phyloP scores from a whole-genome alignment of 2,797 vertebrate species.

The Coilia nasus region DNA sequence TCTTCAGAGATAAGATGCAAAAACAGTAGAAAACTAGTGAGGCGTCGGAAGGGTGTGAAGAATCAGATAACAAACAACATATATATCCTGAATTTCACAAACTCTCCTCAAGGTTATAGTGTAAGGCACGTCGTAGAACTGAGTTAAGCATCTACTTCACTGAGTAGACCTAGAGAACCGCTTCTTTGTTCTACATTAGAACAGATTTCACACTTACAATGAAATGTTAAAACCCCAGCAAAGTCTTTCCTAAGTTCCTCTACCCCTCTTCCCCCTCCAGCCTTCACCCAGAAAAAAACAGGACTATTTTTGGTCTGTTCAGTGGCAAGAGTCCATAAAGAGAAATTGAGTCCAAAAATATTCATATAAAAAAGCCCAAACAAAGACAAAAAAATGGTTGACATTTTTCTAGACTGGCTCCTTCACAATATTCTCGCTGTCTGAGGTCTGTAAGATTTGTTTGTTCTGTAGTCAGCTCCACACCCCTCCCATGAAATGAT shows the following conservation, averaged over 20 bases:
- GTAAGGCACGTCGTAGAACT: conserved; percentile 99
- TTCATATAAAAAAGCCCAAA: conserved; percentile 71
- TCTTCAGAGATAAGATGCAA: conserved; percentile 98
- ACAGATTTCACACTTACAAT: conserved; percentile 91
- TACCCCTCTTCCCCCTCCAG: conserved; percentile 64
- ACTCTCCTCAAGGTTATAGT: conserved; percentile 98
- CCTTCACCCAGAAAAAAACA: conserved; percentile 86
- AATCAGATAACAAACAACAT: conserved; percentile 99
- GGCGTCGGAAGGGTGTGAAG: conserved; percentile 96
- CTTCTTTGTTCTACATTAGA: conserved; percentile 94
- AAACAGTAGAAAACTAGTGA: conserved; percentile 99
- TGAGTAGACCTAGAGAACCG: conserved; percentile 94
- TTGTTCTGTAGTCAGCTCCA: conserved; percentile 48
- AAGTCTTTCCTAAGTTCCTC: conserved; percentile 68
- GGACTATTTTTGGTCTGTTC: conserved; percentile 82
- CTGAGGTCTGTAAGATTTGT: conserved; percentile 66
- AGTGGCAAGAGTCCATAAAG: conserved; percentile 89
- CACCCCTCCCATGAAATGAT: conserved; percentile 50
- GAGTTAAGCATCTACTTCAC: conserved; percentile 97
- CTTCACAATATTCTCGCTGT: conserved; percentile 60
- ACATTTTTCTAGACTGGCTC: conserved; percentile 62
- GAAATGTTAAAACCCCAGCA: conserved; percentile 83
- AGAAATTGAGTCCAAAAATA: conserved; percentile 67
- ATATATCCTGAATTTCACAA: conserved; percentile 99
- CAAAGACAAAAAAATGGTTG: conserved; percentile 64